Conservation (phyloP, 2,888 invertebrate species). For the Drosophila monieri region DNA sequence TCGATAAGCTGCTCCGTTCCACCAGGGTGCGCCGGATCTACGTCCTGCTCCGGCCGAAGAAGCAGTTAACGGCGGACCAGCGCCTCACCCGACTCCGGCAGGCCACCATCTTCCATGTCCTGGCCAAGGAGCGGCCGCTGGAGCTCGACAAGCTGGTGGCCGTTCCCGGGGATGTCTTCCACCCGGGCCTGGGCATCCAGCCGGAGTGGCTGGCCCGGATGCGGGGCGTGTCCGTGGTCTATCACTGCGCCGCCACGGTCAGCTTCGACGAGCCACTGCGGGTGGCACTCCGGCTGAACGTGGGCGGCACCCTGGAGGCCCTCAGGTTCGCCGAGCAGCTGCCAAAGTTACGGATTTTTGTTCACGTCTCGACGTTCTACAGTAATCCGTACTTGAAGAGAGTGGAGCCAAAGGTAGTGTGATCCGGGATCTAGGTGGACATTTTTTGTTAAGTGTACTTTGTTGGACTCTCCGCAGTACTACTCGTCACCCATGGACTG, state of each 20-base stretch:
- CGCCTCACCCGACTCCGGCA: conserved; percentile 87
- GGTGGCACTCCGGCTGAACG: conserved; percentile 87
- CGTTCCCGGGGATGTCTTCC: conserved; percentile 74
- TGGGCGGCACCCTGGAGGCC: conserved; percentile 87
- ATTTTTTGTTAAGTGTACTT: neutral
- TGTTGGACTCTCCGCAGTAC: conserved; percentile 43
- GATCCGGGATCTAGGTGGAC: neutral
- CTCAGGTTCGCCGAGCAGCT: conserved; percentile 86
- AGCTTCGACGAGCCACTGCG: conserved; percentile 91
- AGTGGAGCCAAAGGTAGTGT: conserved; percentile 88
- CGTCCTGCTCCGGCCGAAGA: conserved; percentile 90
- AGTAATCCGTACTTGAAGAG: conserved; percentile 90
- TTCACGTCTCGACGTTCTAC: conserved; percentile 95
- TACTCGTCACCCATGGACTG: conserved; percentile 79
- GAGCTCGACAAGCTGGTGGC: conserved; percentile 71
- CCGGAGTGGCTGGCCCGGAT: conserved; percentile 39
- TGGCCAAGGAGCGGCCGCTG: conserved; percentile 62
- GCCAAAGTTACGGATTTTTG: conserved; percentile 85
- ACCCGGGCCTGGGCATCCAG: conserved; percentile 71
- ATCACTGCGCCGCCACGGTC: conserved; percentile 92
- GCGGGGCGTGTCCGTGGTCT: conserved; percentile 88
- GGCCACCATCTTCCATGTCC: conserved; percentile 70
- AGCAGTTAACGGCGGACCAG: conserved; percentile 87
- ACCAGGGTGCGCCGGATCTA: conserved; percentile 91
- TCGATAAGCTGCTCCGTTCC: conserved; percentile 94